phyloP scores from a whole-genome alignment of 2,888 invertebrate genomes.

The Cantharis lateralis region DNA sequence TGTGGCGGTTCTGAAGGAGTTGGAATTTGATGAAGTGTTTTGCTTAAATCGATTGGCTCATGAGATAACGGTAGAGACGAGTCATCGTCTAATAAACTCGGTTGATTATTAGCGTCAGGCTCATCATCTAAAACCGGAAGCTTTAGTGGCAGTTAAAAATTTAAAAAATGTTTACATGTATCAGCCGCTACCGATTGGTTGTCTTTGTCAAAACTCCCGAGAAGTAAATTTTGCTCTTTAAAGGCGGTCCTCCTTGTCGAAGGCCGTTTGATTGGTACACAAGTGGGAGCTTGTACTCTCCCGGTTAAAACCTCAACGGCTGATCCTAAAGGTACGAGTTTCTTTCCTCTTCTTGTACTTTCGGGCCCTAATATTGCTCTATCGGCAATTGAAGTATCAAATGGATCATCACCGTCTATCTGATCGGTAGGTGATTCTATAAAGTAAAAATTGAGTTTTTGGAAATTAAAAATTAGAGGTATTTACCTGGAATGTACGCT shows the following conservation, averaged over 20 bases:
- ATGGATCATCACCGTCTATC: constrained; percentile 78
- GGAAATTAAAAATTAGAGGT: background rate
- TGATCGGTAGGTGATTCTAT: constrained; percentile 76
- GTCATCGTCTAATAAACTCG: constrained; percentile 76
- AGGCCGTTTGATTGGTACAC: constrained; percentile 60
- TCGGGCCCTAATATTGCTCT: constrained; percentile 80
- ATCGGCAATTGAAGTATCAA: constrained; percentile 87
- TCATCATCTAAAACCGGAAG: constrained; percentile 1
- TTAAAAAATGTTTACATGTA: constrained; percentile 8
- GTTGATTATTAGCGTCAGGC: constrained; percentile 51
- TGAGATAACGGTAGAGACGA: constrained; percentile 67
- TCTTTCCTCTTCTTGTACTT: constrained; percentile 73
- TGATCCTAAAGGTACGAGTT: constrained; percentile 79
- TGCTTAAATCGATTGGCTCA: constrained; percentile 73
- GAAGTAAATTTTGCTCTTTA: constrained; percentile 67
- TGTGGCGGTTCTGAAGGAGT: constrained; percentile 14
- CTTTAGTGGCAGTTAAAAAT: background rate
- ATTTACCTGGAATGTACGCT: constrained; percentile 71
- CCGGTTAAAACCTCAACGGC: constrained; percentile 89
- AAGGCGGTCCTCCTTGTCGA: constrained; percentile 56
- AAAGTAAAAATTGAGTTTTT: background rate
- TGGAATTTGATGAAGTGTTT: constrained; percentile 57
- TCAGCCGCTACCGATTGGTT: constrained; percentile 25
- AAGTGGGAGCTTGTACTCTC: constrained; percentile 75
- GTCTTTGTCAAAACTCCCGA: constrained; percentile 65